Evolutionary conservation across 1,140 invertebrate genomes (phyloP).

Genomic region (Anagrus nilaparvatae): DNA sequence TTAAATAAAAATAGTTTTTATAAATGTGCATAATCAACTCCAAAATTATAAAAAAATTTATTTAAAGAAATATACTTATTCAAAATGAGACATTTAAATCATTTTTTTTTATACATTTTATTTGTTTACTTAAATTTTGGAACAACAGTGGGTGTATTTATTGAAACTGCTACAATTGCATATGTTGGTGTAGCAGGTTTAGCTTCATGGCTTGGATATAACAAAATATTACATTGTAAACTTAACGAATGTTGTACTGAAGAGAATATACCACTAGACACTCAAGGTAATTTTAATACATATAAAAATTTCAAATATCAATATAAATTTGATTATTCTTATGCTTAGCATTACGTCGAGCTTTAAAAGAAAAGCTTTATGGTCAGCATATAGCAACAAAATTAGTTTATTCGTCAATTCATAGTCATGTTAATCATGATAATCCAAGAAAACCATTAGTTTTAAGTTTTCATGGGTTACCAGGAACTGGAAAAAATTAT

Average conservation of each 20-base stretch:
- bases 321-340: constrained; percentile 15
- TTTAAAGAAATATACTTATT: too few species aligned
- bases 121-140: too few species aligned
- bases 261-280: constrained; percentile 31
- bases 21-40: too few species aligned
- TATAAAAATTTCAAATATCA: neutral
- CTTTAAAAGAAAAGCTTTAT: constrained; percentile 40
- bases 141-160: too few species aligned
- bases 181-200: too few species aligned
- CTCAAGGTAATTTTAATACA: constrained; percentile 11
- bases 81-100: too few species aligned
- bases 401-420: constrained; percentile 46
- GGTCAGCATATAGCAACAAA: constrained; percentile 57
- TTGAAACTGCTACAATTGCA: too few species aligned
- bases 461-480: constrained; percentile 69
- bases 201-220: too few species aligned
- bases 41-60: too few species aligned
- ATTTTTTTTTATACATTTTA: too few species aligned
- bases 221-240: too few species aligned
- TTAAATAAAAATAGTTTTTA: too few species aligned
- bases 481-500: constrained; percentile 82
- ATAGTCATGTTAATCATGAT: constrained; percentile 39
- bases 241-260: constrained; percentile 40
- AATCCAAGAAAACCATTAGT: constrained; percentile 56
- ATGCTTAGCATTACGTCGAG: constrained; percentile 27